A percentile compares a stretch with the other conserved stretches of the same genome.
Conservation (phyloP, 1,140 invertebrate species). For the Polypedilum vanderplanki region DNA sequence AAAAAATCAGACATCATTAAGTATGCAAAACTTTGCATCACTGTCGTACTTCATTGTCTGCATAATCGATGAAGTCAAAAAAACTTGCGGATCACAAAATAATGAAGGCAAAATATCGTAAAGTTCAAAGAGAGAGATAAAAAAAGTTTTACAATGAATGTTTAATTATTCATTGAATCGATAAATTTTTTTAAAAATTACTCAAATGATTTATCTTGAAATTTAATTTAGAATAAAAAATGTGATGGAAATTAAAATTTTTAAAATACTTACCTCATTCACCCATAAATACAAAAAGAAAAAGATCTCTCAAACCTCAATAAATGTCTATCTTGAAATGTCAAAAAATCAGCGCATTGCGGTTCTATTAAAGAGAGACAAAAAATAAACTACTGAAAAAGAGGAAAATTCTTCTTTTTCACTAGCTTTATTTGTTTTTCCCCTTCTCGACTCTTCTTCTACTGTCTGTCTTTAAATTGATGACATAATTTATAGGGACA, state of each 20-base stretch:
- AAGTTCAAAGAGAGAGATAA: no score
- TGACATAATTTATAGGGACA: conserved; percentile 12
- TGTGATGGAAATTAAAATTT: neutral
- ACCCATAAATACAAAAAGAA: neutral
- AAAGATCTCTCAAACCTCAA: neutral
- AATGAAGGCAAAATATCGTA: no score
- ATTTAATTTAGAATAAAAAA: no score
- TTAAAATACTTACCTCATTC: neutral
- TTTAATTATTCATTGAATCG: no score
- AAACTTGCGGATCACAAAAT: no score
- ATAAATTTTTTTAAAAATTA: no score
- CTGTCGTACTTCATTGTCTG: neutral
- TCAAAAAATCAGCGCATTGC: neutral
- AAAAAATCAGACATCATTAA: neutral
- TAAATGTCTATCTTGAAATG: neutral
- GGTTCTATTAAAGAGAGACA: neutral
- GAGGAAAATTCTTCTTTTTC: neutral
- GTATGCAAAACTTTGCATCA: conserved; percentile 10
- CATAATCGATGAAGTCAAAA: neutral
- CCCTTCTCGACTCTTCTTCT: no score
- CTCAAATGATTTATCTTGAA: no score
- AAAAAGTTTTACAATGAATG: no score
- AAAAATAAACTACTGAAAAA: no score
- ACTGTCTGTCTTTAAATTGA: neutral
- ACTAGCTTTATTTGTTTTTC: neutral